phyloP scores from a whole-genome alignment of 2,113 vertebrate genomes.

The Ascaphus truei region DNA sequence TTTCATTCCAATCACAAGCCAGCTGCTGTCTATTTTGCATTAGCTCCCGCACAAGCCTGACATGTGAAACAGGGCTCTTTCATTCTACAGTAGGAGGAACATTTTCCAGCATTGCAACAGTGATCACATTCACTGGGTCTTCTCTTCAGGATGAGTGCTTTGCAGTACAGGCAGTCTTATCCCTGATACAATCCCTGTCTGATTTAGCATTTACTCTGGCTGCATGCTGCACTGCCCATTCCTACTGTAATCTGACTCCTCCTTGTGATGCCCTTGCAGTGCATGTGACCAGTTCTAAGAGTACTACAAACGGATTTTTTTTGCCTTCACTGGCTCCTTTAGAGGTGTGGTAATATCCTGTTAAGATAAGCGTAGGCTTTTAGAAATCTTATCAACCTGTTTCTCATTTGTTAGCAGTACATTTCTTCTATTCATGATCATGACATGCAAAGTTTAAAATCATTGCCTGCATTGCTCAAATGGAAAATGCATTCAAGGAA shows the following conservation, averaged over 20 bases:
- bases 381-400: constrained; percentile 1
- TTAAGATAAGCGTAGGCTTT: constrained; percentile 25
- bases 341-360: constrained; percentile 32
- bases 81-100: constrained; percentile 64
- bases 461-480: not conserved
- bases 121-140: constrained; percentile 53
- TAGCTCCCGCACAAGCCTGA: constrained; percentile 61
- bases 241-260: constrained; percentile 81
- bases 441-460: not conserved
- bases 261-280: constrained; percentile 75
- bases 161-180: constrained; percentile 53
- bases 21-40: constrained; percentile 69
- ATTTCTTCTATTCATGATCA: not conserved
- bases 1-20: constrained; percentile 79
- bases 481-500: constrained; percentile 5
- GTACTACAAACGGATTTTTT: constrained; percentile 62
- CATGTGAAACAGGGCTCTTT: constrained; percentile 59
- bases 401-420: constrained; percentile 3
- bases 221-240: constrained; percentile 70
- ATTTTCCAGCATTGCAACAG: constrained; percentile 57
- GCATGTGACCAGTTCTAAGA: constrained; percentile 70
- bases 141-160: constrained; percentile 55
- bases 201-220: constrained; percentile 62
- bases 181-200: constrained; percentile 55
- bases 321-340: constrained; percentile 29